phyloP scores from a whole-genome alignment of 2,113 vertebrate genomes.

The Capreolus pygargus region DNA sequence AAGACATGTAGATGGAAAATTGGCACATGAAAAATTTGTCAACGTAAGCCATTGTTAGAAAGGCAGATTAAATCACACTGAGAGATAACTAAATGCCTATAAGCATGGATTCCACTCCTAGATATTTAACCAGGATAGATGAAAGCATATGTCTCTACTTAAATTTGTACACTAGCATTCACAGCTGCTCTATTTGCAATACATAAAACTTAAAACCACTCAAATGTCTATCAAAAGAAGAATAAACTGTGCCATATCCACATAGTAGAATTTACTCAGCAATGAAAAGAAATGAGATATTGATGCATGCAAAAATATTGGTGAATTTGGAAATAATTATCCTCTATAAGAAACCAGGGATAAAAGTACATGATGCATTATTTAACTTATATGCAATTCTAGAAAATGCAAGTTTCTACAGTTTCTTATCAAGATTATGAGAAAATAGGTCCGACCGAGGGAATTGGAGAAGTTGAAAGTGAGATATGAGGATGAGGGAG shows the following conservation, averaged over 20 bases:
- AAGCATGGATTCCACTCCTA: neutral
- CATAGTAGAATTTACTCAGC: neutral
- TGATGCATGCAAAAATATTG: neutral
- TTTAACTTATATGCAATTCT: neutral
- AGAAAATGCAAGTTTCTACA: neutral
- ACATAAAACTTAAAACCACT: neutral
- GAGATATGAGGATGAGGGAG: neutral
- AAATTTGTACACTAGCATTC: neutral
- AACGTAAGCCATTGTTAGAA: neutral
- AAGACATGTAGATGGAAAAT: neutral
- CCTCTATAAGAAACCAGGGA: neutral
- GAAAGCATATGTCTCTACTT: neutral
- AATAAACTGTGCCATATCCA: neutral
- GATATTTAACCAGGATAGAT: neutral
- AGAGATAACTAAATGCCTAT: neutral
- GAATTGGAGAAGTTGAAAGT: neutral
- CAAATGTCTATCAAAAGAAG: neutral
- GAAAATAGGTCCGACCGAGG: neutral
- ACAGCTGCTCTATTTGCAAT: neutral
- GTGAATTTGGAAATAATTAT: neutral
- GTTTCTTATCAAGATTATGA: neutral
- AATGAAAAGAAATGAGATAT: neutral
- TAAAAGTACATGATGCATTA: neutral
- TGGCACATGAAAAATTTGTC: neutral
- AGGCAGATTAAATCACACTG: neutral